phyloP scores from a whole-genome alignment of 2,888 invertebrate species.

The Melanophora roralis region DNA sequence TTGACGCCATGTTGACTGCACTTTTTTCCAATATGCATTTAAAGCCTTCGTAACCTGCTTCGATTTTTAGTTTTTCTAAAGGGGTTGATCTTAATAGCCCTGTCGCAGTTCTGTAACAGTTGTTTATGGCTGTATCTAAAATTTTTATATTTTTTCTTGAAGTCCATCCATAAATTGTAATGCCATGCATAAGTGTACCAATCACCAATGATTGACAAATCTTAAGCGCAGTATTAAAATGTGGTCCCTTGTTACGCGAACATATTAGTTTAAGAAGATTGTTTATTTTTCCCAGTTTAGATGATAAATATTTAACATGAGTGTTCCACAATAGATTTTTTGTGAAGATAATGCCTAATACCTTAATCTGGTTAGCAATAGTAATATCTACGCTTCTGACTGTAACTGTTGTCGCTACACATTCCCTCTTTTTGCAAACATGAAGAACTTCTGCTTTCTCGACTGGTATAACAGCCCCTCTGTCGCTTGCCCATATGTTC shows the following conservation, averaged over 20 bases:
- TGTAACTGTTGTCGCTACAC: not conserved
- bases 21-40: not conserved
- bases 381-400: conserved; percentile 1
- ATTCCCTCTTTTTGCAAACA: not conserved
- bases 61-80: not conserved
- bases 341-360: too few relatives aligned
- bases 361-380: too few relatives aligned
- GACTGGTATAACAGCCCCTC: not conserved
- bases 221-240: too few relatives aligned
- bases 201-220: not conserved
- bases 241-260: too few relatives aligned
- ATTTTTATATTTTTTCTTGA: not conserved
- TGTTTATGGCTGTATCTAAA: not conserved
- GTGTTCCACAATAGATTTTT: too few relatives aligned
- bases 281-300: too few relatives aligned
- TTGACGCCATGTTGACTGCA: not conserved
- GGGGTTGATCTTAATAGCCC: not conserved
- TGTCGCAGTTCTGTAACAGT: not conserved
- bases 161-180: conserved; percentile 4
- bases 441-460: conserved; percentile 9
- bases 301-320: too few relatives aligned
- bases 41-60: not conserved
- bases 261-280: too few relatives aligned
- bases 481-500: not conserved
- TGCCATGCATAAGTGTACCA: not conserved